These are phyloP conservation scores for Rhyacichthys aspro DNA, from an alignment of 2,797 vertebrate genomes.

Conservation along the genomic window DNA sequence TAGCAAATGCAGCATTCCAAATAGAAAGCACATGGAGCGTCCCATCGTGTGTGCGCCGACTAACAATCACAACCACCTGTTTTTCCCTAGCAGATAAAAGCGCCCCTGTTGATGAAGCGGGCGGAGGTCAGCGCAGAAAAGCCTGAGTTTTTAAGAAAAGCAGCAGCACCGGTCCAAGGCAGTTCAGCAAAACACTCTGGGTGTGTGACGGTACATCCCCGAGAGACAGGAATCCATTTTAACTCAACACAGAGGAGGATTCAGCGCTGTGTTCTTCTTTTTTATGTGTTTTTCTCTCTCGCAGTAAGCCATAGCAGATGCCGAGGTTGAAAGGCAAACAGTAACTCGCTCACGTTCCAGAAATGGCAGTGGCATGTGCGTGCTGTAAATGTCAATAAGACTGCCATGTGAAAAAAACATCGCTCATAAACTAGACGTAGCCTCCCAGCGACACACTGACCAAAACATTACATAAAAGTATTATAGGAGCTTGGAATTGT, in stretches of 20 bases:
- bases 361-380: conserved; percentile 66
- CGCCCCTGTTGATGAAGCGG: conserved; percentile 49
- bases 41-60: conserved; percentile 45
- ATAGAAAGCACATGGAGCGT: conserved; percentile 70
- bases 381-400: conserved; percentile 76
- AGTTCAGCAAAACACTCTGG: conserved; percentile 41
- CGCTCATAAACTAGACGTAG: conserved; percentile 61
- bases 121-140: conserved; percentile 42
- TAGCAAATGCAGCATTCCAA: conserved; percentile 76
- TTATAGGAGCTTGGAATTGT: neutral
- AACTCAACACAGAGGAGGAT: conserved; percentile 43
- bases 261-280: conserved; percentile 33
- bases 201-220: conserved; percentile 45
- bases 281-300: conserved; percentile 19
- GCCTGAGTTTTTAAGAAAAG: conserved; percentile 42
- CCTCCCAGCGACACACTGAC: conserved; percentile 30
- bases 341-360: conserved; percentile 50
- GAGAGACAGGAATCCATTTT: conserved; percentile 44
- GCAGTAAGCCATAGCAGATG: conserved; percentile 53
- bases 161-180: conserved; percentile 25
- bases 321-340: conserved; percentile 57
- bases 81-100: conserved; percentile 67
- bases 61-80: conserved; percentile 78
- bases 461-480: conserved; percentile 24
- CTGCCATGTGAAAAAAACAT: conserved; percentile 56